Evolutionary conservation across 2,888 invertebrate genomes (phyloP), one percentile per base, ranked within the genome.

Genomic region (Selenia dentaria): DNA sequence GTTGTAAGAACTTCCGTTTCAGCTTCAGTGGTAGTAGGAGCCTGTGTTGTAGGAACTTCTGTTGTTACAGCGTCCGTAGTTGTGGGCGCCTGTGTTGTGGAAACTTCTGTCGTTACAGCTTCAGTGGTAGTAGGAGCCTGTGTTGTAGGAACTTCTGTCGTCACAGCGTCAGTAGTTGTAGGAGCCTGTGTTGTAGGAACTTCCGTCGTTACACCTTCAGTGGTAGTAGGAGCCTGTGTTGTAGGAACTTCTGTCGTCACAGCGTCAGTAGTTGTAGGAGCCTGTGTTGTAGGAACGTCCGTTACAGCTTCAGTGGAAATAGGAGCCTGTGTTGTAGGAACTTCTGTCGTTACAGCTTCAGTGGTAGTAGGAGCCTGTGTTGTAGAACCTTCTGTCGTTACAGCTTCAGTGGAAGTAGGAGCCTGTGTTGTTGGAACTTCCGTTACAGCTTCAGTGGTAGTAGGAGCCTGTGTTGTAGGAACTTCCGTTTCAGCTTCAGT

Each of bases 231-330:
- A 2, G n/a, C 8, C 11, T 9, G 22, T 6, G 46, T 42, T 5
- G 48, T 51, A 2, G 51, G 8, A 2, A 42, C 6, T 2, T 29
- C 38, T 0, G 49, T 45, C 0, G 6, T 26, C 11, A 10, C 28
- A 28, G 26, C n/a, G 11, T 16, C 5, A 0, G 43, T n/a, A 24
- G 46, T 40, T 20, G 50, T 34, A 22, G 38, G 25, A 0, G 5
- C 6, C 9, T 22, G 13, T 4, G 40, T 36, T 1, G 48, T 48
- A 0, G 27, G 40, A 3, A 32, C 28, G 14, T 32, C 46, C 24
- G 51, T 57, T 6, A 37, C 9, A 25, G 10, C 4, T 25, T 25
- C 9, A 2, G 25, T 25, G 3, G 25, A 10, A 10, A 12, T 25
- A 2, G 25, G 25, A 10, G 2, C 25, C 2, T 10, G 9, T 1